A percentile compares a stretch with the other conserved stretches of the same genome.
Evolutionary conservation across 2,888 invertebrate genomes (phyloP).

Genomic region (Rhagonycha fulva): DNA sequence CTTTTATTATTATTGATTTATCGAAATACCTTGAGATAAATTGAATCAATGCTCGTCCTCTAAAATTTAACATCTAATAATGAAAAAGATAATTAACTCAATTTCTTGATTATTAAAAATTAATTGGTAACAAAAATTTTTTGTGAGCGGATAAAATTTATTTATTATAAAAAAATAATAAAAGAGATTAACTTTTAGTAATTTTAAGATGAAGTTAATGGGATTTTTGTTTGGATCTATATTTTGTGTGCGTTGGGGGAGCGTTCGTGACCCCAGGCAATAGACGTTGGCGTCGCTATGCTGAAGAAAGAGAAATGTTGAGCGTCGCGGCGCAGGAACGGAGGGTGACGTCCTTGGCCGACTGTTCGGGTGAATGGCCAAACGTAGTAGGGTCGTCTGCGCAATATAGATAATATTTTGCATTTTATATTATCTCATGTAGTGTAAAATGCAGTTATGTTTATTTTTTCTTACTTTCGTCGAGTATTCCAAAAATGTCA

Average conservation of each 20-base stretch:
- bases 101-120: too few species aligned
- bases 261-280: constrained; percentile 13
- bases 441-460: neutral
- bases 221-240: neutral
- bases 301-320: constrained; percentile 28
- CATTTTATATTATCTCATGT: constrained; percentile 16
- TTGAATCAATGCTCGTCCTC: too few species aligned
- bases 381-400: constrained; percentile 37
- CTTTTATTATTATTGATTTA: neutral
- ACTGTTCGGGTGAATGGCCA: constrained; percentile 56
- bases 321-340: constrained; percentile 36
- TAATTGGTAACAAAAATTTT: neutral
- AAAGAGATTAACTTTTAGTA: neutral
- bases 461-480: neutral
- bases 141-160: neutral
- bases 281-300: constrained; percentile 25
- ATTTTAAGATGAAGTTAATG: neutral
- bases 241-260: constrained; percentile 10
- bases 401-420: constrained; percentile 18
- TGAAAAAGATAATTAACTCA: too few species aligned
- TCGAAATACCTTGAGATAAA: too few species aligned
- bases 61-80: neutral
- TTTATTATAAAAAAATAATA: neutral
- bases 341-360: constrained; percentile 55
- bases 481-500: neutral